Evolutionary conservation across 1,140 invertebrate species (phyloP).

Genomic region (Drosophila kurseongensis): DNA sequence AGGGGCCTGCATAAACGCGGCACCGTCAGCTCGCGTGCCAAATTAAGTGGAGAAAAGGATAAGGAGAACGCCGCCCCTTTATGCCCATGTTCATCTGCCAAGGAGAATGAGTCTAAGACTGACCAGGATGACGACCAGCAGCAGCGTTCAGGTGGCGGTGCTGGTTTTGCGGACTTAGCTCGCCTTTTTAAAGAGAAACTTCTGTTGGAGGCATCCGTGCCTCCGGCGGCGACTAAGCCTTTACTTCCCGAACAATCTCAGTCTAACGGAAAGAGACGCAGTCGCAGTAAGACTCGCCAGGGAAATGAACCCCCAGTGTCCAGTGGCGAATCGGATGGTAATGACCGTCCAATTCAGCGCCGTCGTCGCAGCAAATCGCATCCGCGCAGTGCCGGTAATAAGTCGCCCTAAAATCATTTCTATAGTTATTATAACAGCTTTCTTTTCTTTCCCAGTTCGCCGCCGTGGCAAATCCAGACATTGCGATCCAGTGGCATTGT

Average conservation of each 20-base stretch:
- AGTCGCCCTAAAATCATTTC: neutral
- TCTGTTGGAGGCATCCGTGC: conserved; percentile 32
- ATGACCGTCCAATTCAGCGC: conserved; percentile 4
- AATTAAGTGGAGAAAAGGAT: conserved; percentile 36
- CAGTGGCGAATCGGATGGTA: conserved; percentile 24
- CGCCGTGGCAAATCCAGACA: conserved; percentile 18
- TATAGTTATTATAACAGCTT: neutral
- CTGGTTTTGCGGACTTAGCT: conserved; percentile 16
- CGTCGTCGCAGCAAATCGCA: conserved; percentile 36
- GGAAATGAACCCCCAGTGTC: neutral
- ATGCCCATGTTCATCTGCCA: neutral
- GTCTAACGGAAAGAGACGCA: conserved; percentile 22
- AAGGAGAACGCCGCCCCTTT: conserved; percentile 41
- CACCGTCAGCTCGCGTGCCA: conserved; percentile 78
- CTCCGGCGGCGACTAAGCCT: neutral
- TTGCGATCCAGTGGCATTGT: conserved; percentile 89
- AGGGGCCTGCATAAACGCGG: conserved; percentile 61
- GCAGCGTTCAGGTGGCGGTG: conserved; percentile 11
- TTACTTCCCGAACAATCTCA: neutral
- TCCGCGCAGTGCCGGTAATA: conserved; percentile 42
- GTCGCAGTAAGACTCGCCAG: conserved; percentile 50
- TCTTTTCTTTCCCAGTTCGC: conserved; percentile 7
- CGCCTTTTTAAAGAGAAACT: conserved; percentile 48
- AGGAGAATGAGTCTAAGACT: conserved; percentile 27
- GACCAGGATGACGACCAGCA: conserved; percentile 6